phyloP scores from a whole-genome alignment of 2,113 vertebrate genomes.

The Gasterosteus nipponicus region DNA sequence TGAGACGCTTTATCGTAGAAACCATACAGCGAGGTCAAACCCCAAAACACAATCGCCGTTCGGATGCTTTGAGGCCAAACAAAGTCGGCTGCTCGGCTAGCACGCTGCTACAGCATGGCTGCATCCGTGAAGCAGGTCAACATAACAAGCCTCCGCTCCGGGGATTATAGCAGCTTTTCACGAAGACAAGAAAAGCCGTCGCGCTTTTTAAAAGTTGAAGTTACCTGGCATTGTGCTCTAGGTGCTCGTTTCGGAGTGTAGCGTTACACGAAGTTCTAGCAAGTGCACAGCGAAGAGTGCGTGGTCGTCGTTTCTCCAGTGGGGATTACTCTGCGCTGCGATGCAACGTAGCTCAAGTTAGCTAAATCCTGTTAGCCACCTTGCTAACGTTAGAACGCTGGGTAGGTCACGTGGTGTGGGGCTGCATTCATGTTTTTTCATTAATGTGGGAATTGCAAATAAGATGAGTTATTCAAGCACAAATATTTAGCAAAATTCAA shows the following conservation, averaged over 20 bases:
- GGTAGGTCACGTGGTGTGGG: conserved; percentile 61
- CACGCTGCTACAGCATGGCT: conserved; percentile 78
- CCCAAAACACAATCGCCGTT: neutral
- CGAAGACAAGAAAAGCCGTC: neutral
- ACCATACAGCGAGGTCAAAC: conserved; percentile 17
- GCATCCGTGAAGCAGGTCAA: conserved; percentile 70
- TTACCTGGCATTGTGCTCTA: conserved; percentile 76
- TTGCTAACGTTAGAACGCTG: conserved; percentile 63
- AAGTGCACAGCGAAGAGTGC: conserved; percentile 36
- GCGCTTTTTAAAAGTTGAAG: fast-evolving
- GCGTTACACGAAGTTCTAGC: conserved; percentile 34
- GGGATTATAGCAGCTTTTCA: conserved; percentile 11
- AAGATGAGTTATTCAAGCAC: neutral
- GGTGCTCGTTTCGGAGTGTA: conserved; percentile 17
- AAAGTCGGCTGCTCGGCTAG: conserved; percentile 67
- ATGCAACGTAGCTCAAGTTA: conserved; percentile 69
- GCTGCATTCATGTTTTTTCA: conserved; percentile 1
- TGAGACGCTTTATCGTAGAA: fast-evolving
- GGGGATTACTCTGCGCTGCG: conserved; percentile 53
- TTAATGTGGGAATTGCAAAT: neutral
- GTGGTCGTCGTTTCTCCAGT: conserved; percentile 45
- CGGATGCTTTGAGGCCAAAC: conserved; percentile 57
- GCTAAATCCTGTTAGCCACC: conserved; percentile 76
- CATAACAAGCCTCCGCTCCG: conserved; percentile 71
- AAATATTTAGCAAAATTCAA: neutral